Percentiles rank a stretch among this genome's conserved stretches.
Evolutionary conservation across 1,140 invertebrate genomes (phyloP).

Genomic region (Phymastichus coffea): DNA sequence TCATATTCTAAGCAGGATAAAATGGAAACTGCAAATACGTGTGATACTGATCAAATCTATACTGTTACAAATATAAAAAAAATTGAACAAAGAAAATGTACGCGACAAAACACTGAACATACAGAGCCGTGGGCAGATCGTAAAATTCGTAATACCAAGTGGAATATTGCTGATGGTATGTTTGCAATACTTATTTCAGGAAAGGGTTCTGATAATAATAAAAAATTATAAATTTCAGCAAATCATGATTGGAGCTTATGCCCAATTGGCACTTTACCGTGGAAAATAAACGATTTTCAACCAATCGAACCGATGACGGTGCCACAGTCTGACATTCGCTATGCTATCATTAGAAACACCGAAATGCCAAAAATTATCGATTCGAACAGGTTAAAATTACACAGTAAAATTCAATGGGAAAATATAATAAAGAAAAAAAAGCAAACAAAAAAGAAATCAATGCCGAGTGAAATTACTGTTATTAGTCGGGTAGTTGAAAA

Average conservation of each 20-base stretch:
- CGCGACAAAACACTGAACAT: neutral
- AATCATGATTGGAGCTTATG: slow-evolving; percentile 41
- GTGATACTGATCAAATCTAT: slow-evolving; percentile 33
- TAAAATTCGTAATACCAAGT: slow-evolving; percentile 39
- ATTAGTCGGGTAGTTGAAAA: slow-evolving; percentile 40
- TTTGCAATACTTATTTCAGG: too few relatives aligned
- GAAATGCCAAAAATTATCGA: slow-evolving; percentile 43
- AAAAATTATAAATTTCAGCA: slow-evolving; percentile 18
- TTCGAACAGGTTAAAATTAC: slow-evolving; percentile 32
- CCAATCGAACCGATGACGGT: slow-evolving; percentile 24
- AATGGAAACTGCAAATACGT: slow-evolving; percentile 1
- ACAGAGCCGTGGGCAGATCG: slow-evolving; percentile 29
- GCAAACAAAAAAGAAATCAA: slow-evolving; percentile 32
- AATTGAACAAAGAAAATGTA: slow-evolving; percentile 7
- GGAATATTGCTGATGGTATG: slow-evolving; percentile 35
- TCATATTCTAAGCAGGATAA: slow-evolving; percentile 5
- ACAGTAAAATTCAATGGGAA: slow-evolving; percentile 45
- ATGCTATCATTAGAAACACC: slow-evolving; percentile 19
- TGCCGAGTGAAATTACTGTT: slow-evolving; percentile 20
- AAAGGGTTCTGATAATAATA: too few relatives aligned
- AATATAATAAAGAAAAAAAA: slow-evolving; percentile 40
- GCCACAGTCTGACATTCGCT: slow-evolving; percentile 11
- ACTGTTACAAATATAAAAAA: slow-evolving; percentile 37
- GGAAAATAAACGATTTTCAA: slow-evolving; percentile 43
- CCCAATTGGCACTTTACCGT: slow-evolving; percentile 51